phyloP scores from a whole-genome alignment of 2,888 invertebrate species.

The Desoria tigrina region DNA sequence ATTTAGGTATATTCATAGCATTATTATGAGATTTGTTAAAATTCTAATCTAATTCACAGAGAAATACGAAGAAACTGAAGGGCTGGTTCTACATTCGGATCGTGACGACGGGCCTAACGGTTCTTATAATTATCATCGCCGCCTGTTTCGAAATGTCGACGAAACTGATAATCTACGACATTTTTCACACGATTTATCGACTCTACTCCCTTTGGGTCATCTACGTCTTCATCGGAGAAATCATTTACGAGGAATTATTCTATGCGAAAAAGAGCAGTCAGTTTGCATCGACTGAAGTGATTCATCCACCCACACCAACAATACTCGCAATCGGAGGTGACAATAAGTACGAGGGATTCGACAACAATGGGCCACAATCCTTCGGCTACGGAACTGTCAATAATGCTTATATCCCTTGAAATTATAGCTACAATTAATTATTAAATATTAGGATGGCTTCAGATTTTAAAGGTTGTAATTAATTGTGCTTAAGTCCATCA shows the following conservation, averaged over 20 bases:
- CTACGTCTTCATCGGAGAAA: constrained; percentile 40
- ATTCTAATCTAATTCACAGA: constrained; percentile 28
- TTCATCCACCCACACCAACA: not conserved
- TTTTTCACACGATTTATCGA: constrained; percentile 44
- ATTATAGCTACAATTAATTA: no score
- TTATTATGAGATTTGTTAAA: not conserved
- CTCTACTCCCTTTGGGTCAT: constrained; percentile 48
- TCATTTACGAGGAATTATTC: constrained; percentile 34
- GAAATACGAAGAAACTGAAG: constrained; percentile 40
- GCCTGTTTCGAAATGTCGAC: constrained; percentile 45
- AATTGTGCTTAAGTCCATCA: no score
- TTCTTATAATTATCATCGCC: constrained; percentile 39
- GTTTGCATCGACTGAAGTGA: not conserved
- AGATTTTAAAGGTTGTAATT: no score
- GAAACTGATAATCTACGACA: constrained; percentile 39
- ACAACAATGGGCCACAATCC: not conserved
- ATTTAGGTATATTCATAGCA: not conserved
- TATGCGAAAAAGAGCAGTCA: constrained; percentile 12
- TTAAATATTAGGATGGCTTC: no score
- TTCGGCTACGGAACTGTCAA: not conserved
- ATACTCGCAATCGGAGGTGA: not conserved
- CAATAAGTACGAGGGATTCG: not conserved
- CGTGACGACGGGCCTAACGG: constrained; percentile 27
- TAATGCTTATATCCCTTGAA: constrained; percentile 5
- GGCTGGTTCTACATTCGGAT: constrained; percentile 48